Evolutionary conservation across 2,113 vertebrate genomes (phyloP), one percentile per base, ranked within the genome.

Genomic region (Gymnarchus niloticus): DNA sequence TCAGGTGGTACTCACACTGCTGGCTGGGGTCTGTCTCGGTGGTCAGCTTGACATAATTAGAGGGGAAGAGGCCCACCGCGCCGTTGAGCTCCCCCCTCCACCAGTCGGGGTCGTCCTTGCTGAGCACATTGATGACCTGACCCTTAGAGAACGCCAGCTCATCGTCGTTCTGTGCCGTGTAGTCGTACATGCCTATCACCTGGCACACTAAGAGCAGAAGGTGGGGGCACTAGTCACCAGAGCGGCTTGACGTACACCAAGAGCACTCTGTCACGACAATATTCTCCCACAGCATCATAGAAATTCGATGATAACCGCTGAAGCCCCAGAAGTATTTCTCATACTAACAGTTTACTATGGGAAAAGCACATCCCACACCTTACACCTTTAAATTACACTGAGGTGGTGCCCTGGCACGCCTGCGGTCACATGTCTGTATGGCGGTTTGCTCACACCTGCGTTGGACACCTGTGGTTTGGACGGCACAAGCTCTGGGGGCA

Each of bases 131-230:
- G 94, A 99, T 99, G 92, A 99, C 92, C 94, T 99, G 97, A 88
- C 98, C 97, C 91, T 99, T 99, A 92, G n/a, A 94, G 92, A 99
- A 99, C 2, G 98, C 96, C 92, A 99, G 94, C 91, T 99, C 98
- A 87, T 99, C 98, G 0, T 99, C 98, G n/a, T 99, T 99, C 94
- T 99, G 98, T 0, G 98, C 97, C 51, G 94, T 94, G 89, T 99
- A 99, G 93, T 99, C 98, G 86, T 99, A 99, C 97, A 99, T 97
- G 86, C 98, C 98, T 88, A 99, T 99, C 89, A 99, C 98, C 94
- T 99, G 98, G 94, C 98, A 99, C 92, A 99, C 96, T 96, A 93
- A 3, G 83, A 92, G 76, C 6, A 86, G n/a, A 87, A 33, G 56
- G 23, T 54, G 48, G 25, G 51, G 19, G 51, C 83, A 56, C 86